Percentiles rank a stretch among this genome's conserved stretches.
Conservation (phyloP, 2,797 vertebrate genomes). For the Sparidentex hasta region DNA sequence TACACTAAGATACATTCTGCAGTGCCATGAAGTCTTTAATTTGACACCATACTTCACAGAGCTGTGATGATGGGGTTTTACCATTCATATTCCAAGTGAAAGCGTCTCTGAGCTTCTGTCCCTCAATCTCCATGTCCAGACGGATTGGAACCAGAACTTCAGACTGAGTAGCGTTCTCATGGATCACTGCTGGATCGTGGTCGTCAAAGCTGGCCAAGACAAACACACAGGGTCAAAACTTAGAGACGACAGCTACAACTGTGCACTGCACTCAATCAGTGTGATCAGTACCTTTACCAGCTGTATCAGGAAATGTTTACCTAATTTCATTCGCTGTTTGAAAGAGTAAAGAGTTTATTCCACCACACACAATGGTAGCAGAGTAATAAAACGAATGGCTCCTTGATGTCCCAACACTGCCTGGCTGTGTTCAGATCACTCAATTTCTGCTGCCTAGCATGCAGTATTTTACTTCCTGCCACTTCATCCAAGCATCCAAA, state of each 20-base stretch:
- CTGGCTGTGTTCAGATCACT: not conserved
- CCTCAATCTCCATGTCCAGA: constrained; percentile 98
- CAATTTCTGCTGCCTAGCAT: too few relatives aligned
- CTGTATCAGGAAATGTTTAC: too few relatives aligned
- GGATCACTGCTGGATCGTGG: constrained; percentile 98
- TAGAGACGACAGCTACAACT: not conserved
- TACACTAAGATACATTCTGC: too few relatives aligned
- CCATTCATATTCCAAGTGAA: constrained; percentile 99
- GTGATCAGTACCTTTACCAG: not conserved
- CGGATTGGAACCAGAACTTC: constrained; percentile 98
- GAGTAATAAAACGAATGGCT: too few relatives aligned
- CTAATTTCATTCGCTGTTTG: too few relatives aligned
- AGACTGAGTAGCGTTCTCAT: constrained; percentile 95
- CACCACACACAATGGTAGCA: too few relatives aligned
- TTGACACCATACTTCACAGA: not conserved
- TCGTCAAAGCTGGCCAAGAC: constrained; percentile 91
- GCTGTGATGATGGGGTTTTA: constrained; percentile 47
- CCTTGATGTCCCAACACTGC: not conserved
- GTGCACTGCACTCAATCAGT: not conserved
- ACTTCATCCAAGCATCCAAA: too few relatives aligned
- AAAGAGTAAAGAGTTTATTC: too few relatives aligned
- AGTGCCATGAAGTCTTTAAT: not conserved
- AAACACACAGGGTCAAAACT: not conserved
- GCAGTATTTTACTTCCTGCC: too few relatives aligned
- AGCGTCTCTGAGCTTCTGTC: constrained; percentile 96